phyloP scores from a whole-genome alignment of 2,888 invertebrate genomes.

The Elaeidobius kamerunicus region DNA sequence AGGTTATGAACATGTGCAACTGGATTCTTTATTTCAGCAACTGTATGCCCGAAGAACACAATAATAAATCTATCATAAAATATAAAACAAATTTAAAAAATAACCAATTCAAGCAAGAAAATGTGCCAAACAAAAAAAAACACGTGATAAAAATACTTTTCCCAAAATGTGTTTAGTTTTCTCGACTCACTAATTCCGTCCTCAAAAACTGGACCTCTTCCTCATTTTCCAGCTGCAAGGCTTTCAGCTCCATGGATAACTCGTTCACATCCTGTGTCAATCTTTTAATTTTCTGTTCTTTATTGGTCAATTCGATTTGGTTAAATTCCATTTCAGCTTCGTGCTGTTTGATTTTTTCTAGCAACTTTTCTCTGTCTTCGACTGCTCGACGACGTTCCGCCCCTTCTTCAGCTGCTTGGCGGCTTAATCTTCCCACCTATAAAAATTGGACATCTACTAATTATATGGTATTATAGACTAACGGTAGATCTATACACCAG shows the following conservation, averaged over 20 bases:
- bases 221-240: slow-evolving; percentile 52
- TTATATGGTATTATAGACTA: neutral
- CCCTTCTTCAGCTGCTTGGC: slow-evolving; percentile 82
- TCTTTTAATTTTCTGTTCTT: slow-evolving; percentile 69
- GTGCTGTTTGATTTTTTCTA: slow-evolving; percentile 61
- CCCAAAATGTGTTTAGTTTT: slow-evolving; percentile 25
- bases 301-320: slow-evolving; percentile 62
- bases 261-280: slow-evolving; percentile 72
- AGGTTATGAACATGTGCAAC: no score
- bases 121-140: slow-evolving; percentile 20
- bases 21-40: no score
- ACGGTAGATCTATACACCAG: no score
- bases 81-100: slow-evolving; percentile 10
- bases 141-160: slow-evolving; percentile 4
- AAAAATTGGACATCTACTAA: no score
- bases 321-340: slow-evolving; percentile 66
- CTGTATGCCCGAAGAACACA: slow-evolving; percentile 6
- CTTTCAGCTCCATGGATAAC: slow-evolving; percentile 63
- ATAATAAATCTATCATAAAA: slow-evolving; percentile 3
- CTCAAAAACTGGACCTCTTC: slow-evolving; percentile 55
- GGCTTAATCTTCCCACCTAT: slow-evolving; percentile 72
- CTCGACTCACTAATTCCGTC: slow-evolving; percentile 57
- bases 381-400: slow-evolving; percentile 74
- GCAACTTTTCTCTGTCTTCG: slow-evolving; percentile 63
- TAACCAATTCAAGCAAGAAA: slow-evolving; percentile 15